These are phyloP conservation scores for Aleiodes sp. DNA, from an alignment of 1,140 invertebrate genomes.

Conservation along the genomic window DNA sequence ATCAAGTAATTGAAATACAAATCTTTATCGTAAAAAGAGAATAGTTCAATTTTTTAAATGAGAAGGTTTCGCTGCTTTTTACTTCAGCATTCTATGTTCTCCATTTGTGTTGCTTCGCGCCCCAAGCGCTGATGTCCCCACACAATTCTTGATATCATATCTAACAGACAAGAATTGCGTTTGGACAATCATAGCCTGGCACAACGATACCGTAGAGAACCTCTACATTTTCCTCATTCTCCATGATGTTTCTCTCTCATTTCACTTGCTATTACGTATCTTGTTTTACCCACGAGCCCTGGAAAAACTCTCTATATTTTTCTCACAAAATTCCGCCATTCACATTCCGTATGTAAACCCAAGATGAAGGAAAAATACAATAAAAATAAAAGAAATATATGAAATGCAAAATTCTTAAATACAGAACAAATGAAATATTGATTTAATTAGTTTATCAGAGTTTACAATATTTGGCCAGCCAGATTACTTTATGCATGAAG, in stretches of 20 bases:
- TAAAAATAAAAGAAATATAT: not conserved
- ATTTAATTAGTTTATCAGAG: not conserved
- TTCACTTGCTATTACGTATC: slow-evolving; percentile 15
- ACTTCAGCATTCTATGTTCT: not conserved
- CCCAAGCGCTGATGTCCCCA: slow-evolving; percentile 67
- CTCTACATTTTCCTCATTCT: slow-evolving; percentile 12
- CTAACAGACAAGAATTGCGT: slow-evolving; percentile 66
- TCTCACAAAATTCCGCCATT: not conserved
- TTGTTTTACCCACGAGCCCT: not conserved
- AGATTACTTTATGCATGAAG: slow-evolving; percentile 3
- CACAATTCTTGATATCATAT: slow-evolving; percentile 66
- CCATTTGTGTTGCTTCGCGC: slow-evolving; percentile 50
- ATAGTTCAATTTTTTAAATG: too few species aligned
- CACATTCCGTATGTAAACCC: not conserved
- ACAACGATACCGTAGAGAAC: slow-evolving; percentile 44
- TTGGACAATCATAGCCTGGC: slow-evolving; percentile 68
- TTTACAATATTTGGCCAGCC: slow-evolving; percentile 2
- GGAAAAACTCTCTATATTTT: not conserved
- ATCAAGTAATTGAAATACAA: too few species aligned
- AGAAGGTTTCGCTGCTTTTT: not conserved
- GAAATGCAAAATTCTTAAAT: too few species aligned
- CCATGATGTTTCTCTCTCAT: not conserved
- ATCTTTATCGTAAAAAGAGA: too few species aligned
- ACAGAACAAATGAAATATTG: too few species aligned
- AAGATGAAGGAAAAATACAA: not conserved